Evolutionary conservation across 2,113 vertebrate genomes (phyloP).

Genomic region (Rhagologus leucostigma): DNA sequence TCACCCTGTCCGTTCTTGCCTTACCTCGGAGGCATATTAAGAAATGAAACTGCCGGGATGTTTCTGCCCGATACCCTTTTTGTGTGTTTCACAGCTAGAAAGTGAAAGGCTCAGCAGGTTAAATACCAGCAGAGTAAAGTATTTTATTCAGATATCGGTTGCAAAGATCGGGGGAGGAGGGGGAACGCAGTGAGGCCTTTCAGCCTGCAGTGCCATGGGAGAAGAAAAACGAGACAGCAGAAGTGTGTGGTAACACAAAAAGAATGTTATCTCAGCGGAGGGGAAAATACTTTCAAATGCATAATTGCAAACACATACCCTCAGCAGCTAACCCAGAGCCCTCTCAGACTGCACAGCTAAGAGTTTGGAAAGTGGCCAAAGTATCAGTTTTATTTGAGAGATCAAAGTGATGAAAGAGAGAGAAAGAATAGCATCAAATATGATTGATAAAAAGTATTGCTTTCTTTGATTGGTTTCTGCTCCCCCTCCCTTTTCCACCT

Average conservation of each 20-base stretch:
- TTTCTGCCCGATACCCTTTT: constrained; percentile 47
- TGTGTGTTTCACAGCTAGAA: constrained; percentile 62
- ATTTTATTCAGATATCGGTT: constrained; percentile 70
- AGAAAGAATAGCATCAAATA: constrained; percentile 68
- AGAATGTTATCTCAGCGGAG: constrained; percentile 69
- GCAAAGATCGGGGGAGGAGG: constrained; percentile 46
- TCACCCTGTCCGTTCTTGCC: constrained; percentile 20
- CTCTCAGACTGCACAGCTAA: constrained; percentile 61
- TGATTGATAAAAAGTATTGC: constrained; percentile 72
- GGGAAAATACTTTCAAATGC: constrained; percentile 70
- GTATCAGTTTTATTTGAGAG: constrained; percentile 71
- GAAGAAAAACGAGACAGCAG: constrained; percentile 68
- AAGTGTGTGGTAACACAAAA: constrained; percentile 72
- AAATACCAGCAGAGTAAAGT: constrained; percentile 64
- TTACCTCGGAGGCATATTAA: constrained; percentile 42
- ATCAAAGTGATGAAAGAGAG: constrained; percentile 67
- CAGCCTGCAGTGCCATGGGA: constrained; percentile 59
- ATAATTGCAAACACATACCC: constrained; percentile 72
- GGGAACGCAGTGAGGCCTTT: constrained; percentile 47
- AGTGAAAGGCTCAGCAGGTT: constrained; percentile 66
- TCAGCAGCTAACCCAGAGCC: constrained; percentile 64
- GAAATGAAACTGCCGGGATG: constrained; percentile 42
- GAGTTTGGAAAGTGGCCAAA: constrained; percentile 63
- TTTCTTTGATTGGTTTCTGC: constrained; percentile 63
- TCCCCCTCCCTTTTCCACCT: constrained; percentile 45